Evolutionary conservation across 2,888 invertebrate species (phyloP), one percentile per base, ranked within the genome.

Genomic region (Laspeyria flexula): DNA sequence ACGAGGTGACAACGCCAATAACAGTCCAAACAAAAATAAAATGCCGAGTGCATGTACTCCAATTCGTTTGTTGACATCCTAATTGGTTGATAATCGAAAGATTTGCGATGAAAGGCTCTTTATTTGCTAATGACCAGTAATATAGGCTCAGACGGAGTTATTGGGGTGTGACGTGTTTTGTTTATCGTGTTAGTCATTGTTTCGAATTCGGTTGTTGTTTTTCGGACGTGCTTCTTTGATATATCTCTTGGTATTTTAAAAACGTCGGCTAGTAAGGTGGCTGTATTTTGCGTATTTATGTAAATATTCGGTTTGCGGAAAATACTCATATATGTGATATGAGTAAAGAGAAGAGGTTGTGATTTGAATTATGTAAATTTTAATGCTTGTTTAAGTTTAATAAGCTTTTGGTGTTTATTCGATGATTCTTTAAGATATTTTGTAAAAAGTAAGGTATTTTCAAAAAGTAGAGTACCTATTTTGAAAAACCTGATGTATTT

Each of bases 81-180:
- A 60, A 60, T 52, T 10, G 38, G 40, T 50, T 55, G 39, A 59
- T 57, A 50, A 58, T 48, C 31, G 33, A 33, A 47, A 44, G 42
- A 38, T 51, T 31, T 53, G 29, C 45, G 34, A 48, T 12, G 23
- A 39, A 43, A 47, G 40, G 40, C 55, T 52, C 44, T 70, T 62
- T 60, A 57, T 57, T 57, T 57, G 62, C 43, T 69, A 67, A 67
- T 67, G 51, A 49, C 4, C 35, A 29, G 13, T 54, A 49, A 49
- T 56, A 33, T 7, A 45, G 21, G 31, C 15, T 10, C 18, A 3
- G 21, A 23, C 23, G 16, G 33, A 15, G 23, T 38, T 45, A 38
- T 45, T 45, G 34, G 21, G 38, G 13, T 13, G 21, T 25, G 39
- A 39, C 45, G 33, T 45, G 45, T 33, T 25, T 25, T 3, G 31